phyloP scores from a whole-genome alignment of 2,797 vertebrate species.

The Pterois miles region DNA sequence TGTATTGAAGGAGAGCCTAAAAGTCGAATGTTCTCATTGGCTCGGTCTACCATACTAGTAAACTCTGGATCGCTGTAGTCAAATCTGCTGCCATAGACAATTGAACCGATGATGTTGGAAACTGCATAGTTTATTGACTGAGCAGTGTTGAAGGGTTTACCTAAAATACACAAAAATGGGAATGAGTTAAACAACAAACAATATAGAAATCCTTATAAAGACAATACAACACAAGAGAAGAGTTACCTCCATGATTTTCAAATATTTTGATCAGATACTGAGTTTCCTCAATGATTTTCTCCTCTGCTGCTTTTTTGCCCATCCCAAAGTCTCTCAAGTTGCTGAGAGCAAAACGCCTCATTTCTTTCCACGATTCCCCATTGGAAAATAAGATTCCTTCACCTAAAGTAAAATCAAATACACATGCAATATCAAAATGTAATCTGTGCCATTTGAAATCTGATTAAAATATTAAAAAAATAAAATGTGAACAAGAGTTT shows the following conservation, averaged over 20 bases:
- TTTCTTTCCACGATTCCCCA: slow-evolving; percentile 80
- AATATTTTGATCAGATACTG: slow-evolving; percentile 66
- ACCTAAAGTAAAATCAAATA: not conserved
- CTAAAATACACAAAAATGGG: not conserved
- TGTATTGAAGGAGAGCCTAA: not conserved
- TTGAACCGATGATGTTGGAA: not conserved
- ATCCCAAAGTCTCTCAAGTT: slow-evolving; percentile 81
- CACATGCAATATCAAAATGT: not conserved
- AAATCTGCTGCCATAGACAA: not conserved
- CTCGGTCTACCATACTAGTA: not conserved
- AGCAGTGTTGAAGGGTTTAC: not conserved
- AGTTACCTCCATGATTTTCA: slow-evolving; percentile 70
- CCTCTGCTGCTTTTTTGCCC: slow-evolving; percentile 76
- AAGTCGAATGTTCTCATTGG: not conserved
- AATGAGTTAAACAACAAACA: not conserved
- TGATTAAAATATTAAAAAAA: not conserved
- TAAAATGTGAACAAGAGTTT: too few species aligned
- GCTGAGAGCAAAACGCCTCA: slow-evolving; percentile 79
- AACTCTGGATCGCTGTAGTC: not conserved
- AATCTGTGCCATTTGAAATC: not conserved
- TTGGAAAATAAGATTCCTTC: slow-evolving; percentile 79
- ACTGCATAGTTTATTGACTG: not conserved
- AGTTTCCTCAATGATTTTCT: slow-evolving; percentile 79
- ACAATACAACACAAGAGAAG: not conserved
- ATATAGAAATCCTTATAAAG: not conserved